Evolutionary conservation across 2,113 vertebrate genomes (phyloP).

Genomic region (Dolichallabes microphthalmus): DNA sequence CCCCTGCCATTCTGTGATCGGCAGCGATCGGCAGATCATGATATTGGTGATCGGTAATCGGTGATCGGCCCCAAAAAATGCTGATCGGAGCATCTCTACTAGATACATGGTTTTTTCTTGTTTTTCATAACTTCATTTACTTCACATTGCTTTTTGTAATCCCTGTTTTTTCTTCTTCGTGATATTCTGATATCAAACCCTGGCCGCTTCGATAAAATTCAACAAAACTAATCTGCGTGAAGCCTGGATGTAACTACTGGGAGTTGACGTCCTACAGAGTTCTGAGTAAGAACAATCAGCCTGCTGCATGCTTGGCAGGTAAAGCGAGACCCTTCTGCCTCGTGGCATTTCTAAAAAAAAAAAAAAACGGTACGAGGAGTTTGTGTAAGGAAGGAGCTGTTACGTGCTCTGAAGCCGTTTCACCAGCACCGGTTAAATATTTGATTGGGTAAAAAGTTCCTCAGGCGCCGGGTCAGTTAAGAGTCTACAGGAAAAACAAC

Average conservation of each 20-base stretch:
- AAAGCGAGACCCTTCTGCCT: conserved; percentile 2
- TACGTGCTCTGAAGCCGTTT: background rate
- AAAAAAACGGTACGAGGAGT: background rate
- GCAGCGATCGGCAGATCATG: too few species aligned
- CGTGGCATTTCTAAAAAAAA: background rate
- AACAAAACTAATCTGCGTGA: background rate
- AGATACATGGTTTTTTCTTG: too few species aligned
- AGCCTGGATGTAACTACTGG: background rate
- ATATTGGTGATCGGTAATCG: too few species aligned
- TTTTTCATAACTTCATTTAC: too few species aligned
- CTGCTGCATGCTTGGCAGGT: background rate
- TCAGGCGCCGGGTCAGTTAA: background rate
- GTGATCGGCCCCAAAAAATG: too few species aligned
- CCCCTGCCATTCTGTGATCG: too few species aligned
- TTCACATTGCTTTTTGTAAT: too few species aligned
- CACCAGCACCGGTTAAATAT: conserved; percentile 6
- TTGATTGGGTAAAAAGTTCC: conserved; percentile 25
- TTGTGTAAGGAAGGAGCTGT: background rate
- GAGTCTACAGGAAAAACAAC: background rate
- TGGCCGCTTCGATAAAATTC: background rate
- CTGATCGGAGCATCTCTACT: too few species aligned
- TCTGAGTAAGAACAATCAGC: background rate
- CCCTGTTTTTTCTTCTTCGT: too few species aligned
- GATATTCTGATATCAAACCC: too few species aligned
- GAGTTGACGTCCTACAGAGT: background rate